Conservation (phyloP, 2,888 invertebrate genomes). For the Papilio protenor region DNA sequence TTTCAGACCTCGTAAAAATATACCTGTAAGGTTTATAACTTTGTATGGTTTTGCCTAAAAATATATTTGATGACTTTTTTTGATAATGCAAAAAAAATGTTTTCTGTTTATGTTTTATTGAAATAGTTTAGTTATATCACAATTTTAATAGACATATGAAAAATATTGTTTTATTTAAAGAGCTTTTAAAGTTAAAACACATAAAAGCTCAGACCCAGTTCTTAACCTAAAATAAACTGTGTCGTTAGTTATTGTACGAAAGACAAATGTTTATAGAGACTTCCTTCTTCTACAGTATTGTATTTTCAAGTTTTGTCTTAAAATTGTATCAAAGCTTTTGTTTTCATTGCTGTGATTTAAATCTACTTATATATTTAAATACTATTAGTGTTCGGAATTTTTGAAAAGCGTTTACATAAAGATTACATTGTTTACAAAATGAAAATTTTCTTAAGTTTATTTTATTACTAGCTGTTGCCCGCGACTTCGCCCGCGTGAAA, state of each 20-base stretch:
- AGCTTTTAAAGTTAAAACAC: slow-evolving; percentile 18
- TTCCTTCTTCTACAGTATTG: slow-evolving; percentile 17
- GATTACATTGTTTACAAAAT: background rate
- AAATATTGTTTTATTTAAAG: background rate
- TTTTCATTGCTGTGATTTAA: background rate
- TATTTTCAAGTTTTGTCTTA: slow-evolving; percentile 10
- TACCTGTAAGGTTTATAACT: too few relatives aligned
- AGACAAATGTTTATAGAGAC: slow-evolving; percentile 31
- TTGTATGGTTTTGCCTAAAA: too few relatives aligned
- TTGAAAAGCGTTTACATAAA: background rate
- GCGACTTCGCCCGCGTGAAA: too few relatives aligned
- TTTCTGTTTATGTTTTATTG: background rate
- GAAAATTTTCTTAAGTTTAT: too few relatives aligned
- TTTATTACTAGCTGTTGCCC: too few relatives aligned
- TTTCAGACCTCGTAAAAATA: background rate
- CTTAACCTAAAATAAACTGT: slow-evolving; percentile 25
- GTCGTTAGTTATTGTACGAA: slow-evolving; percentile 24
- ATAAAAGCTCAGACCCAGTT: slow-evolving; percentile 14
- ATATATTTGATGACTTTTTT: background rate
- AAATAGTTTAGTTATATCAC: background rate
- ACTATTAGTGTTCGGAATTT: background rate
- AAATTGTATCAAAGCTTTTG: slow-evolving; percentile 3
- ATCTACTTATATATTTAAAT: background rate
- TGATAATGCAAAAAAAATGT: background rate
- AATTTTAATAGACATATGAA: background rate